A percentile compares a stretch with the other conserved stretches of the same genome.
phyloP scores from a whole-genome alignment of 2,113 vertebrate genomes.

The Macrotis lagotis region DNA sequence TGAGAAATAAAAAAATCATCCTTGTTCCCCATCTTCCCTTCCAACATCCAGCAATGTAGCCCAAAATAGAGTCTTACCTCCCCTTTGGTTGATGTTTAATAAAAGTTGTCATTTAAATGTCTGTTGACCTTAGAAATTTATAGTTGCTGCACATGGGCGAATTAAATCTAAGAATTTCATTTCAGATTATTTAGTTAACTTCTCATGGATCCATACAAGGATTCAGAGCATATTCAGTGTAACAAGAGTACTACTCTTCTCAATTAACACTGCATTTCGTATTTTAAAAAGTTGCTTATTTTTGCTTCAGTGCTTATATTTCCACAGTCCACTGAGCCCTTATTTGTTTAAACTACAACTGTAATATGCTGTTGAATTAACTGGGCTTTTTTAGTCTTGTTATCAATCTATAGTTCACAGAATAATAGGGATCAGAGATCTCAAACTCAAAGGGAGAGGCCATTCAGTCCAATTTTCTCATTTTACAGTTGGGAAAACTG shows the following conservation, averaged over 20 bases:
- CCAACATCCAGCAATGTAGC: neutral
- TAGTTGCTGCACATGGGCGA: neutral
- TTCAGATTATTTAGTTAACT: constrained; percentile 16
- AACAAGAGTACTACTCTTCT: neutral
- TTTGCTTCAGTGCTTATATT: neutral
- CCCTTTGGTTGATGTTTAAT: neutral
- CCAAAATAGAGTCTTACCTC: no score
- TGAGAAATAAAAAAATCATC: neutral
- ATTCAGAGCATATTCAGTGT: neutral
- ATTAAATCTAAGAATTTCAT: constrained; percentile 25
- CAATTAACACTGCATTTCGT: neutral
- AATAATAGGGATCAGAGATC: neutral
- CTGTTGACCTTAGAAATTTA: neutral
- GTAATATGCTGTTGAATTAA: neutral
- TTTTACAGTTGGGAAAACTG: neutral
- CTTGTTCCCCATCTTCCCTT: neutral
- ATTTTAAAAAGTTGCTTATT: neutral
- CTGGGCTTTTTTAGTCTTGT: neutral
- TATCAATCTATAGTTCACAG: neutral
- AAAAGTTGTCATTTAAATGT: neutral
- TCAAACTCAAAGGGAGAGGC: neutral
- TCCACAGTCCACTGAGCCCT: neutral
- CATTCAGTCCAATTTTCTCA: neutral
- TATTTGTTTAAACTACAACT: constrained; percentile 11
- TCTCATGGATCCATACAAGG: neutral